Conservation (phyloP, 2,113 vertebrate species). For the Acanthochromis polyacanthus region DNA sequence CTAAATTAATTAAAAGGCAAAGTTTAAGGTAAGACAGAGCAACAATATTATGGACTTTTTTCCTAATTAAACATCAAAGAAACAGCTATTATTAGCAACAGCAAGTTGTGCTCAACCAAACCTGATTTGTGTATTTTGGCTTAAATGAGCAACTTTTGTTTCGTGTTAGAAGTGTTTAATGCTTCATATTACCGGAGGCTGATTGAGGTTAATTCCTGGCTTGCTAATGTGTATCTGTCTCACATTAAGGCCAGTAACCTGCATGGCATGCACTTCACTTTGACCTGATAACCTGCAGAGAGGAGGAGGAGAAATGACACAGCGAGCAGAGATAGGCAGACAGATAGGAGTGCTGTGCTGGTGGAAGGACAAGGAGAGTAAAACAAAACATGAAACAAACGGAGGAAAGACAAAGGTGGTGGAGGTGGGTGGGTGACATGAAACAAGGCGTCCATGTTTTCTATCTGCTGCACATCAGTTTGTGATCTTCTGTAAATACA, state of each 20-base stretch:
- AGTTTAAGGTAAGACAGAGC: not conserved
- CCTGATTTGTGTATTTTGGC: not conserved
- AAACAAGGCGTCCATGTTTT: slow-evolving; percentile 60
- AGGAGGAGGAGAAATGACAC: slow-evolving; percentile 9
- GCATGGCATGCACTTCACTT: slow-evolving; percentile 43
- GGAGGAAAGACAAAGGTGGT: slow-evolving; percentile 50
- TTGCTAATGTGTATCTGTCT: slow-evolving; percentile 20
- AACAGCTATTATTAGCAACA: not conserved
- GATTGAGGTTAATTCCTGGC: not conserved
- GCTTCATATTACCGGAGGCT: not conserved
- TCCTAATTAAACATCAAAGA: not conserved
- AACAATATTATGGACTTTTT: not conserved
- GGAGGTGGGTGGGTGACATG: slow-evolving; percentile 59
- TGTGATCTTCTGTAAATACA: slow-evolving; percentile 68
- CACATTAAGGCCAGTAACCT: slow-evolving; percentile 25
- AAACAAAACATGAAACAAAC: slow-evolving; percentile 61
- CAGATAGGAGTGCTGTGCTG: slow-evolving; percentile 1
- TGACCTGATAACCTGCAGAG: slow-evolving; percentile 42
- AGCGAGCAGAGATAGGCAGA: slow-evolving; percentile 5
- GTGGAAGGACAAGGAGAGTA: slow-evolving; percentile 7
- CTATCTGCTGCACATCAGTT: slow-evolving; percentile 53
- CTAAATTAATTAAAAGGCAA: not conserved
- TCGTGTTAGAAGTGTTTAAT: not conserved
- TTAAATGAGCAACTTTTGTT: not conserved
- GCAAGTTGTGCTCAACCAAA: not conserved